Conservation (phyloP, 2,113 vertebrate species). For the Heloderma charlesbogerti region DNA sequence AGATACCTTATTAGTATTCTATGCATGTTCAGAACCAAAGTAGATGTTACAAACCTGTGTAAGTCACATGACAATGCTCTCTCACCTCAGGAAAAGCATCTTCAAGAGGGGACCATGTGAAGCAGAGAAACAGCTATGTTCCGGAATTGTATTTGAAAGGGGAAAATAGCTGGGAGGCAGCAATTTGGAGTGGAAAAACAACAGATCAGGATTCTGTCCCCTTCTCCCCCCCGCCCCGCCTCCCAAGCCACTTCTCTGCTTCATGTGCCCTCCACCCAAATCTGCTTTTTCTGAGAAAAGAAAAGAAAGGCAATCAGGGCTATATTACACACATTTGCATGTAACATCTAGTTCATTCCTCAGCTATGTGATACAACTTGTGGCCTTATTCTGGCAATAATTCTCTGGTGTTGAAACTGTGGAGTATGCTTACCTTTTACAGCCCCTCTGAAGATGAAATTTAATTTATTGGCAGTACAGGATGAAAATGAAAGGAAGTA, state of each 20-base stretch:
- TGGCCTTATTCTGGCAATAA: background rate
- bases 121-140: background rate
- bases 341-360: background rate
- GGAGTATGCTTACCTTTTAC: background rate
- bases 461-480: background rate
- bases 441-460: background rate
- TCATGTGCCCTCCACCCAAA: background rate
- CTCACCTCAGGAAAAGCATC: background rate
- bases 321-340: background rate
- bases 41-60: background rate
- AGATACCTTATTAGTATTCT: background rate
- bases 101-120: background rate
- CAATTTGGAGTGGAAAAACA: background rate
- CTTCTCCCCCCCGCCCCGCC: too few species aligned
- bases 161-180: background rate
- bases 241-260: background rate
- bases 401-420: background rate
- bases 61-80: background rate
- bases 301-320: background rate
- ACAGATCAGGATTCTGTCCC: background rate
- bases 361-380: background rate
- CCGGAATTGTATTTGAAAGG: background rate
- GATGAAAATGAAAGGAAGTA: background rate
- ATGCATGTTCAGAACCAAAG: background rate
- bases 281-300: background rate